Evolutionary conservation across 2,888 invertebrate species (phyloP), one percentile per base, ranked within the genome.

Genomic region (Melikaiella ostensackeni): DNA sequence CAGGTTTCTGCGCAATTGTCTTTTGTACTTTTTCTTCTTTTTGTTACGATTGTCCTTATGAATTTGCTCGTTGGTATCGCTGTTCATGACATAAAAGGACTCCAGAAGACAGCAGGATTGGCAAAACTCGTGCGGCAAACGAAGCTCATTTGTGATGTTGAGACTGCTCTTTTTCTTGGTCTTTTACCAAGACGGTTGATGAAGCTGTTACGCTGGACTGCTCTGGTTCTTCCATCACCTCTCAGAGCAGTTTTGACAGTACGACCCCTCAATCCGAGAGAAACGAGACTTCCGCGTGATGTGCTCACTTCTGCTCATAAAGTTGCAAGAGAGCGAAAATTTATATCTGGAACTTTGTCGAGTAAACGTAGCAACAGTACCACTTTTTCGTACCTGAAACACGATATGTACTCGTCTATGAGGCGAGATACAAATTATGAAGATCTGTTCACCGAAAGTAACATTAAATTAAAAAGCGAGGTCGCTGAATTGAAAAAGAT

Each of bases 1-100:
- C 96, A 96, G 90, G 95, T 96, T 78, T 96, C 96, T 81, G 96
- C 96, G 0, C 96, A 97, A 91, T 94, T 97, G 74, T 96, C 96
- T 1, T 97, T 96, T 88, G 95, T 96, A 9, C 91, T 96, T 33
- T 97, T 97, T 85, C 92, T 97, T 7, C 92, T 97, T 85, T 96
- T 97, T 88, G 97, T 97, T 0, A 97, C 97, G 0, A 96, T 97
- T 3, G 96, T 97, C 8, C 92, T 97, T 62, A 97, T 97, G 97
- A 97, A 97, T 91, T 92, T 97, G 0, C 92, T 97, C 0, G 96
- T 97, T 21, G 97, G 97, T 89, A 97, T 97, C 83, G 97, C 97
- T 0, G 97, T 97, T 5, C 96, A 97, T 86, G 97, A 97, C 88
- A 97, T 97, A 78, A 97, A 97, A 89, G 97, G 97, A 0, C 92